phyloP scores from a whole-genome alignment of 1,140 invertebrate species.

The Drosophila simulans region DNA sequence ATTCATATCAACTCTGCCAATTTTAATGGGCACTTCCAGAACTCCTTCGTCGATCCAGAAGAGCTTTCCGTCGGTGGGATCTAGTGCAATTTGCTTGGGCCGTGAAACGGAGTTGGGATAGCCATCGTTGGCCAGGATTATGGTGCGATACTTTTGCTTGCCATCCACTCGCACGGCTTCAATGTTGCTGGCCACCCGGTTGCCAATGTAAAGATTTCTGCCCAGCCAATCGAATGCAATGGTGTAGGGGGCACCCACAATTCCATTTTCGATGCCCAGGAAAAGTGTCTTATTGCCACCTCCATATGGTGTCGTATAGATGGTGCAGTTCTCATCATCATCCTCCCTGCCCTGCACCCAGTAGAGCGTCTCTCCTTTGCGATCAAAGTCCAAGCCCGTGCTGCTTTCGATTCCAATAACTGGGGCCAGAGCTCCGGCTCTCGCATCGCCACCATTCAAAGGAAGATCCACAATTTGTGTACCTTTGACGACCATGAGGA shows the following conservation, averaged over 20 bases:
- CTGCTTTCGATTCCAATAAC: constrained; percentile 96
- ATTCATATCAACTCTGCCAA: constrained; percentile 97
- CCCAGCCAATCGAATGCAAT: constrained; percentile 99
- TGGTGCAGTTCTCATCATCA: constrained; percentile 92
- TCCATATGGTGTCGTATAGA: constrained; percentile 93
- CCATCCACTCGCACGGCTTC: constrained; percentile 96
- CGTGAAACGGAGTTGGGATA: constrained; percentile 93
- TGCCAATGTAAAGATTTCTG: constrained; percentile 97
- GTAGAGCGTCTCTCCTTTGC: constrained; percentile 92
- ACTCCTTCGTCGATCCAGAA: constrained; percentile 99
- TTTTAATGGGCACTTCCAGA: constrained; percentile 94
- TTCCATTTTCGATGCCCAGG: constrained; percentile 90
- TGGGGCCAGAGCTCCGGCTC: constrained; percentile 92
- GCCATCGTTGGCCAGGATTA: constrained; percentile 96
- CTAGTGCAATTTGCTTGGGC: constrained; percentile 94
- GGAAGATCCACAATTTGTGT: constrained; percentile 94
- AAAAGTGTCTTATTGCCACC: constrained; percentile 95
- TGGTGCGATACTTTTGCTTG: constrained; percentile 92
- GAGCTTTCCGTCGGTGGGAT: constrained; percentile 95
- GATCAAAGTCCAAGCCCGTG: constrained; percentile 95
- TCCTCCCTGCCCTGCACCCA: constrained; percentile 93
- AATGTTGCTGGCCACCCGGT: constrained; percentile 95
- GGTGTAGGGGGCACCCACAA: constrained; percentile 95
- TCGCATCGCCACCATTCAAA: constrained; percentile 89
- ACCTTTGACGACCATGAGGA: constrained; percentile 95